Evolutionary conservation across 2,113 vertebrate genomes (phyloP), one percentile per base, ranked within the genome.

Genomic region (Reinhardtius hippoglossoides): DNA sequence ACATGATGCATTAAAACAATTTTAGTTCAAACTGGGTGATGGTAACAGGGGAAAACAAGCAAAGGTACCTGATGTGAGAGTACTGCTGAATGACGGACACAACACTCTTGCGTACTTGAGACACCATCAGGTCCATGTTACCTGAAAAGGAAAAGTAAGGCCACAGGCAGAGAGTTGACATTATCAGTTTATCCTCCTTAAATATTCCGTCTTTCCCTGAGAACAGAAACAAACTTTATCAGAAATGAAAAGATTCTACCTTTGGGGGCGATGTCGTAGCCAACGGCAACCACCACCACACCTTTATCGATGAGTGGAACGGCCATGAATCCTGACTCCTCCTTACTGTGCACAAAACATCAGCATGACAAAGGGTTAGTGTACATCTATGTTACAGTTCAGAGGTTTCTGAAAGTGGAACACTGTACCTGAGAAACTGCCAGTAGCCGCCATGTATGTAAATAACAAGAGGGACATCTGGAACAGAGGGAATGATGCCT

Each of bases 391-490:
- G 7, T 27, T 27, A 14, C 10, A 44, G 7, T 21, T 21, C 56
- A 48, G 40, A 58, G 2, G 1, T 9, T 1, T 27, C 23, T 35
- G 26, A 57, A 15, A 59, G 1, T 2, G 3, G 0, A 37, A 9
- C 2, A 5, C 12, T 81, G 2, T 88, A 98, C 98, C 97, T 99
- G 76, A 98, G 82, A 14, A 91, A 92, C 93, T 98, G 96, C 98
- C 98, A 99, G 90, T 97, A 97, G 4, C 97, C 98, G 0, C 97
- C 98, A 0, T 99, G 97, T 13, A 98, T 15, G 82, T 97, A 99
- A 82, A 99, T 80, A 9, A 98, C 91, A 27, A 96, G 82, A 0
- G 95, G 94, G 20, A 94, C 90, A 31, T 92, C 98, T 98, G 91
- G 9, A 83, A 88, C 24, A 89, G 66, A 81, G 13, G 18, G 9